Evolutionary conservation across 2,888 invertebrate genomes (phyloP).

Genomic region (Agrotis ipsilon): DNA sequence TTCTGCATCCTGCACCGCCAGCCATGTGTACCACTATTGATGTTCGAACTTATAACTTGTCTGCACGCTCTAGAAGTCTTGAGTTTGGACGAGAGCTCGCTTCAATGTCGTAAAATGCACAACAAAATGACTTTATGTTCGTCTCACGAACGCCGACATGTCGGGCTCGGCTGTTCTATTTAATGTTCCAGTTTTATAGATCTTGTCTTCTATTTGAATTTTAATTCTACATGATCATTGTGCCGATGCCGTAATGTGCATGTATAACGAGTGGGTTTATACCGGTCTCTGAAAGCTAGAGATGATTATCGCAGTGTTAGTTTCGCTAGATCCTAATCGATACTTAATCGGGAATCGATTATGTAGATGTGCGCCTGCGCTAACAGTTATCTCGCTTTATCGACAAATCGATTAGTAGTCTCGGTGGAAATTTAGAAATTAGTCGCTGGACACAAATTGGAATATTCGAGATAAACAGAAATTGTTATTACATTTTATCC

Average conservation of each 20-base stretch:
- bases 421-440: conserved; percentile 63
- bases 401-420: conserved; percentile 57
- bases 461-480: conserved; percentile 47
- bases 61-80: conserved; percentile 63
- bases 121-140: conserved; percentile 80
- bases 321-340: conserved; percentile 69
- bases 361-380: conserved; percentile 61
- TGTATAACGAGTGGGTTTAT: conserved; percentile 65
- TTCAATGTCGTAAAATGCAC: conserved; percentile 80
- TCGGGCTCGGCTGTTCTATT: conserved; percentile 74
- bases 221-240: conserved; percentile 80
- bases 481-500: conserved; percentile 44
- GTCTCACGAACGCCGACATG: conserved; percentile 73
- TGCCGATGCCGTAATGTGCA: conserved; percentile 66
- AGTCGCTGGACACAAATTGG: conserved; percentile 45
- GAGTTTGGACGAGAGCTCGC: conserved; percentile 63
- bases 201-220: conserved; percentile 80
- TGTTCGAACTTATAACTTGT: conserved; percentile 64
- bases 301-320: conserved; percentile 69
- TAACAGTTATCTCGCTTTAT: conserved; percentile 58
- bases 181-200: conserved; percentile 81
- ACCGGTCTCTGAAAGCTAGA: conserved; percentile 55
- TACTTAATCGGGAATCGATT: conserved; percentile 66
- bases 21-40: conserved; percentile 60
- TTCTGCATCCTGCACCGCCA: conserved; percentile 72